Evolutionary conservation across 2,113 vertebrate genomes (phyloP).

Genomic region (Myocastor coypus): DNA sequence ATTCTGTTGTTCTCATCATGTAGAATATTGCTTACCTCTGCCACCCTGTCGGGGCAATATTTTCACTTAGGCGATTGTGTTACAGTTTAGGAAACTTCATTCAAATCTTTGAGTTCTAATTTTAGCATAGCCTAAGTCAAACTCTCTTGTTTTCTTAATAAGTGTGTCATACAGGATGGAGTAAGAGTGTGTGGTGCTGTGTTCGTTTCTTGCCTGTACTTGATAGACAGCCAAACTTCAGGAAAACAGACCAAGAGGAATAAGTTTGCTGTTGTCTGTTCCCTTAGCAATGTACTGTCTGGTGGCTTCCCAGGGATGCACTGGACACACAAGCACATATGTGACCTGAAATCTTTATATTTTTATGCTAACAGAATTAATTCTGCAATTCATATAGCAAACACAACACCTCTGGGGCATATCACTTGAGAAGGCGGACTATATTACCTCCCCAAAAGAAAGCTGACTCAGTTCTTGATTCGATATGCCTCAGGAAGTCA

Average conservation of each 20-base stretch:
- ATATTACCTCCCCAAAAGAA: background rate
- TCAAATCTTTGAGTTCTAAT: constrained; percentile 20
- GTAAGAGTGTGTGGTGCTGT: background rate
- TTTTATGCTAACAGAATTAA: background rate
- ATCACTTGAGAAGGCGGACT: background rate
- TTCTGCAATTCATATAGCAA: background rate
- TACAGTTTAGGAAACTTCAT: background rate
- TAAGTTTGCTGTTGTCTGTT: background rate
- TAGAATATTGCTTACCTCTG: constrained; percentile 46
- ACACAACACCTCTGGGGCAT: background rate
- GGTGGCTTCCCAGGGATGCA: background rate
- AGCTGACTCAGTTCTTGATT: no score
- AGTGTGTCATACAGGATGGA: background rate
- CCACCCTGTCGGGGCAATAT: background rate
- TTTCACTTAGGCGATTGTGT: constrained; percentile 7
- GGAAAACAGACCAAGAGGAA: background rate
- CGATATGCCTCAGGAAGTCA: background rate
- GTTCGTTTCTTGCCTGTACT: background rate
- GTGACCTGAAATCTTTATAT: background rate
- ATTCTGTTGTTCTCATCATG: background rate
- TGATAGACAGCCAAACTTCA: background rate
- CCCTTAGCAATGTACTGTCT: background rate
- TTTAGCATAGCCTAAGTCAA: background rate
- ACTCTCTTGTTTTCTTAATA: constrained; percentile 4
- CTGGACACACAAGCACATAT: background rate